Percentiles rank a stretch among this genome's conserved stretches.
These are phyloP conservation scores for Anthonomus grandis DNA, from an alignment of 1,140 invertebrate species.

Conservation along the genomic window DNA sequence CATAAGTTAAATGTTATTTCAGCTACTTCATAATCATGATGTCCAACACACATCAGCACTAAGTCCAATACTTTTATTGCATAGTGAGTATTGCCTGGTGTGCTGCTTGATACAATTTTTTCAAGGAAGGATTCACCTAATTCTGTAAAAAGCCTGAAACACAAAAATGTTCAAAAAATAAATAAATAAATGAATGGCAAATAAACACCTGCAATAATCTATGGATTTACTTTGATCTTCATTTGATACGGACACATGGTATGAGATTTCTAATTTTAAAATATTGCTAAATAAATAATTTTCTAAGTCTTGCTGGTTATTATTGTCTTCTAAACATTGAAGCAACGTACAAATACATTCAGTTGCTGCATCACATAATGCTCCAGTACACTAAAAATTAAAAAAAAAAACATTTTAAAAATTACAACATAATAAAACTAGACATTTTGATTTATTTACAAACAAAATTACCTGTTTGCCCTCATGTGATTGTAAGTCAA, in stretches of 20 bases:
- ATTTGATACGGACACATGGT: slow-evolving; percentile 85
- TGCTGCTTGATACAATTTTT: slow-evolving; percentile 66
- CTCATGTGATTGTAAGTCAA: slow-evolving; percentile 53
- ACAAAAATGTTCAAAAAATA: neutral
- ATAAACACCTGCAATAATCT: slow-evolving; percentile 76
- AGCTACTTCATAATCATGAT: slow-evolving; percentile 96
- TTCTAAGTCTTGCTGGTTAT: slow-evolving; percentile 64
- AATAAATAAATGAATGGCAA: neutral
- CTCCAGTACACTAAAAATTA: slow-evolving; percentile 48
- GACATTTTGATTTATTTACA: too few relatives aligned
- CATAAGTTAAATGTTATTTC: slow-evolving; percentile 97
- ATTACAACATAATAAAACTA: neutral
- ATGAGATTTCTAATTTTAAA: slow-evolving; percentile 76
- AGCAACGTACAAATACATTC: slow-evolving; percentile 88
- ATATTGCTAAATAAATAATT: slow-evolving; percentile 79
- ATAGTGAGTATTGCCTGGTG: slow-evolving; percentile 64
- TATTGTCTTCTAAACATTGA: slow-evolving; percentile 73
- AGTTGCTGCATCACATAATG: slow-evolving; percentile 84
- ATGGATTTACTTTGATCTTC: slow-evolving; percentile 90
- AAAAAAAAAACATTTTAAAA: neutral
- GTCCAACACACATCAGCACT: slow-evolving; percentile 87
- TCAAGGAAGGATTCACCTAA: slow-evolving; percentile 87
- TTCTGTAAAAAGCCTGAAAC: slow-evolving; percentile 77
- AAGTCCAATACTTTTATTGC: slow-evolving; percentile 85
- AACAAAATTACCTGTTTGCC: slow-evolving; percentile 40